Evolutionary conservation across 2,797 vertebrate genomes (phyloP), one percentile per base, ranked within the genome.

Genomic region (Urophycis tenuis): DNA sequence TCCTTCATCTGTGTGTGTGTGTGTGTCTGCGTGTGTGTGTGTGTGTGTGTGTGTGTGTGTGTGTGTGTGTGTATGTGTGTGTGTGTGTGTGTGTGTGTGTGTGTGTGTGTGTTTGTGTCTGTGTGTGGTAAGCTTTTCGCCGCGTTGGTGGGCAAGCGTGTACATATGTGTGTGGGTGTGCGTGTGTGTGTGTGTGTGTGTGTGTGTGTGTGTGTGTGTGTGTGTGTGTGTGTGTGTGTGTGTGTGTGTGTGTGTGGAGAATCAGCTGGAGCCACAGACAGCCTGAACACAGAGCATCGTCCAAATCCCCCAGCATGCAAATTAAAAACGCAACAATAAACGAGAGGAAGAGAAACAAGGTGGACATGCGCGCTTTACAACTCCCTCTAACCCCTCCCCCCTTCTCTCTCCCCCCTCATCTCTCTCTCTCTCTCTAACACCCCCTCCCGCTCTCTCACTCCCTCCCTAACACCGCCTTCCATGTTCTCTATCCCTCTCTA

Each of bases 271-370:
- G 86, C 88, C 87, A 86, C 90, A 92, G 90, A 91, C 91, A 90
- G 90, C 91, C 91, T 88, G 88, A 90, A 87, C 83, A 60, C 22
- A 83, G 87, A 89, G 86, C 84, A 78, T 45, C 79, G 83, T 91
- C 91, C 92, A 93, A 93, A 93, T 93, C 92, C 90, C 91, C 90
- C 90, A 85, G 89, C 91, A 90, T 92, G 92, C 91, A 93, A 93
- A 93, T 92, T 88, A 91, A 92, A 91, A 91, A 92, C 81, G 87
- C 85, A 89, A 92, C 90, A 92, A 92, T 91, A 91, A 93, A 92
- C 82, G 90, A 93, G 92, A 93, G 92, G 93, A 91, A 93, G 86
- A 91, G 86, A 90, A 93, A 93, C 92, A 94, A 93, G 92, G 92
- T 92, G 90, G 90, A 90, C 89, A 89, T 33, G 80, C 88, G 86